Base-by-base conservation (phyloP, 2,797 vertebrate genomes). In the Channa striata region DNA sequence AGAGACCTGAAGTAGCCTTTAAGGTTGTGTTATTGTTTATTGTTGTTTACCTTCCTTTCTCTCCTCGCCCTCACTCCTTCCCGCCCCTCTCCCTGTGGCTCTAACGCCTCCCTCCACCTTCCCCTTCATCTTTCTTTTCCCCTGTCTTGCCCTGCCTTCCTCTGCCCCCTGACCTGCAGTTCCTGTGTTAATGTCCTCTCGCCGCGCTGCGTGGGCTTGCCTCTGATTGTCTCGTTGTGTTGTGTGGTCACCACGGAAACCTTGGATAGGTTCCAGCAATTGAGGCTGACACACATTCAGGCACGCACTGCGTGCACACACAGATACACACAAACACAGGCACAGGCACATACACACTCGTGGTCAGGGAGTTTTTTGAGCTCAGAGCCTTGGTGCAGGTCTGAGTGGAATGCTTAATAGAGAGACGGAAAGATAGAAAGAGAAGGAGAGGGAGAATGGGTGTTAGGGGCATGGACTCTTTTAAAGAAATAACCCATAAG, bases 201-300 rank as follows among this genome's bases (percentile, higher is more conserved):
- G 86, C 92, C 79, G 89, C 89, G 88, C 94, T 94, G 94, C 93
- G 93, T 94, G 93, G 94, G 95, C 92, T 93, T 90, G 80, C 91
- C 92, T 93, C 94, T 95, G 93, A 95, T 95, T 95, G 94, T 94
- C 94, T 95, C 91, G 90, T 92, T 93, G 93, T 94, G 93, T 94
- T 95, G 94, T 95, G 93, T 87, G 93, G 94, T 95, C 94, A 91
- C 94, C 94, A 95, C 94, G 93, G 94, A 95, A 95, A 95, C 94
- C 93, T 92, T 95, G 94, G 94, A 94, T 86, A 91, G 93, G 92
- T 91, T 95, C 94, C 94, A 95, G 90, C 92, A 89, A 94, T 93
- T 91, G 91, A 93, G 86, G 90, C 89, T 84, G 93, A 93, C 91
- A 92, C 92, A 90, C 91, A 93, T 86, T 83, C 84, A 85, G 85